Conservation (phyloP, 2,888 invertebrate species). For the Drosophila multiciliata region DNA sequence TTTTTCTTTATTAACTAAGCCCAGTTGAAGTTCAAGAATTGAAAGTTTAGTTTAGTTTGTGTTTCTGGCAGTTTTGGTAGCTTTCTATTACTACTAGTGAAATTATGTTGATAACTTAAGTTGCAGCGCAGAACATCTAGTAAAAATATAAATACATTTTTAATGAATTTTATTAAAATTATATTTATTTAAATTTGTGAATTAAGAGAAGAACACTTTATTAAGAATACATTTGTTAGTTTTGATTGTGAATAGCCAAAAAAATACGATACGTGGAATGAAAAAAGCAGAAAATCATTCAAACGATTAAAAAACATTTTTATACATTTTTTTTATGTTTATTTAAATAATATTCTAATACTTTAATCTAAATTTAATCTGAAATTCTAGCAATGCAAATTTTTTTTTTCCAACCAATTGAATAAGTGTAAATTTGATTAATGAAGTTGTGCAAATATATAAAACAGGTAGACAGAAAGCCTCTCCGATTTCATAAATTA, state of each 20-base stretch:
- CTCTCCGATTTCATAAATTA: background rate
- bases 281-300: background rate
- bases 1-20: background rate
- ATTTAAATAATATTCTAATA: background rate
- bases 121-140: background rate
- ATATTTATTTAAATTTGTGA: background rate
- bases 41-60: background rate
- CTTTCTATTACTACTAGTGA: too few species aligned
- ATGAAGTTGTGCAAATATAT: background rate
- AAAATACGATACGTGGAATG: background rate
- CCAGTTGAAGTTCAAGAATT: background rate
- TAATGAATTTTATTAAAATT: background rate
- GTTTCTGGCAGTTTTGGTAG: too few species aligned
- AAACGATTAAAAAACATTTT: background rate
- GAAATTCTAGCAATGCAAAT: background rate
- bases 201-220: background rate
- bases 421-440: fast-evolving
- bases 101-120: too few species aligned
- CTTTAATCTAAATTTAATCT: too few species aligned
- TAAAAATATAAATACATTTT: background rate
- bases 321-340: background rate
- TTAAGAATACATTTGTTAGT: background rate
- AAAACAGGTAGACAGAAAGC: background rate
- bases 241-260: background rate
- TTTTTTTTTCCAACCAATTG: background rate